These are phyloP conservation scores for Montipora foliosa DNA, from an alignment of 64 coral and sea anemone species.

Conservation along the genomic window DNA sequence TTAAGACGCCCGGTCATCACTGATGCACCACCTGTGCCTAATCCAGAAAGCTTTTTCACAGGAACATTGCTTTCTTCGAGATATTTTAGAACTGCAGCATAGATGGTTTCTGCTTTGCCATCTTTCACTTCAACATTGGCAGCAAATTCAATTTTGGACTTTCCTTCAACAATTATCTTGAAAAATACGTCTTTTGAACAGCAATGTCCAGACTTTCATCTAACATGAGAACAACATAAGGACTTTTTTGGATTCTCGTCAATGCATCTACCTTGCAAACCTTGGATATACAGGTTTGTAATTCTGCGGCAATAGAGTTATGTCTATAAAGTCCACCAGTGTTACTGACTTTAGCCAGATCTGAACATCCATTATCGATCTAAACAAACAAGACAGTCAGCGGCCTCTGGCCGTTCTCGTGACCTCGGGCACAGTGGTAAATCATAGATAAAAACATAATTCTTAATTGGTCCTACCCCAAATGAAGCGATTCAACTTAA, in stretches of 20 bases:
- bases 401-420: no score
- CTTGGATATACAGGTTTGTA: not conserved
- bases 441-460: not conserved
- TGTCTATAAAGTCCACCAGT: slow-evolving; percentile 31
- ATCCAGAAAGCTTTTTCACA: not conserved
- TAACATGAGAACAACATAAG: slow-evolving; percentile 27
- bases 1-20: not conserved
- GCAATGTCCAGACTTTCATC: slow-evolving; percentile 56
- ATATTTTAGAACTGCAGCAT: not conserved
- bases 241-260: slow-evolving; percentile 21
- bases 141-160: not conserved
- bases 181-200: slow-evolving; percentile 56
- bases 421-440: not conserved
- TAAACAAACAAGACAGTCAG: slow-evolving; percentile 19
- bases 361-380: slow-evolving; percentile 2
- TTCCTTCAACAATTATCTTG: not conserved
- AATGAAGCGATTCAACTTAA: not conserved
- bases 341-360: slow-evolving; percentile 21
- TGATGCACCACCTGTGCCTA: not conserved
- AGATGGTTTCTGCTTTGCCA: not conserved
- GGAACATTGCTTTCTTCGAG: not conserved
- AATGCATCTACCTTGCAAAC: not conserved
- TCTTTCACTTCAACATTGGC: not conserved
- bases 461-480: not conserved
- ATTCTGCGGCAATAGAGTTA: slow-evolving; percentile 26